phyloP scores from a whole-genome alignment of 2,113 vertebrate species.

The Barbus barbus region DNA sequence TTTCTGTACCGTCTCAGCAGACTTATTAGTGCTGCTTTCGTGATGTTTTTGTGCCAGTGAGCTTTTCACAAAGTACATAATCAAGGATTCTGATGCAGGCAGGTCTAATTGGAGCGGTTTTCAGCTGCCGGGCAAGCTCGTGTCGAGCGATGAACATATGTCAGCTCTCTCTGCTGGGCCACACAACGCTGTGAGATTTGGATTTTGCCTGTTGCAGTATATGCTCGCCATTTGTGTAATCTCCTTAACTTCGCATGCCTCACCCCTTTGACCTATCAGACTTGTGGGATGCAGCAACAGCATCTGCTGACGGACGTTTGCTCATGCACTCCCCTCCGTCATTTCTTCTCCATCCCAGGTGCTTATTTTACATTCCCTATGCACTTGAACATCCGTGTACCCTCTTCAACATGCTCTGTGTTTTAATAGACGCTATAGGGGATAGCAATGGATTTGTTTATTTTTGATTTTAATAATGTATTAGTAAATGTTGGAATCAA shows the following conservation, averaged over 20 bases:
- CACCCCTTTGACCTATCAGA: slow-evolving; percentile 63
- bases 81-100: slow-evolving; percentile 13
- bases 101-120: slow-evolving; percentile 9
- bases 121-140: not conserved
- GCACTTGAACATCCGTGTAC: slow-evolving; percentile 4
- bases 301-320: slow-evolving; percentile 54
- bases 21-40: slow-evolving; percentile 14
- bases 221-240: slow-evolving; percentile 61
- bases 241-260: slow-evolving; percentile 70
- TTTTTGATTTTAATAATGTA: no score
- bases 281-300: slow-evolving; percentile 46
- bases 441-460: slow-evolving; percentile 61
- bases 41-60: slow-evolving; percentile 15
- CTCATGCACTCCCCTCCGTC: slow-evolving; percentile 47
- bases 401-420: slow-evolving; percentile 37
- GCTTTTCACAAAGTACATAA: not conserved
- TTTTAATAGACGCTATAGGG: slow-evolving; percentile 48
- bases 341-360: slow-evolving; percentile 43
- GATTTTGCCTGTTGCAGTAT: slow-evolving; percentile 44
- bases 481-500: no score
- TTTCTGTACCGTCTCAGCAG: not conserved
- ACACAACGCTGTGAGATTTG: slow-evolving; percentile 38
- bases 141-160: slow-evolving; percentile 43
- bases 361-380: slow-evolving; percentile 14
- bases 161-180: slow-evolving; percentile 49